These are phyloP conservation scores for Gadus macrocephalus DNA, from an alignment of 2,113 vertebrate species.

Conservation along the genomic window DNA sequence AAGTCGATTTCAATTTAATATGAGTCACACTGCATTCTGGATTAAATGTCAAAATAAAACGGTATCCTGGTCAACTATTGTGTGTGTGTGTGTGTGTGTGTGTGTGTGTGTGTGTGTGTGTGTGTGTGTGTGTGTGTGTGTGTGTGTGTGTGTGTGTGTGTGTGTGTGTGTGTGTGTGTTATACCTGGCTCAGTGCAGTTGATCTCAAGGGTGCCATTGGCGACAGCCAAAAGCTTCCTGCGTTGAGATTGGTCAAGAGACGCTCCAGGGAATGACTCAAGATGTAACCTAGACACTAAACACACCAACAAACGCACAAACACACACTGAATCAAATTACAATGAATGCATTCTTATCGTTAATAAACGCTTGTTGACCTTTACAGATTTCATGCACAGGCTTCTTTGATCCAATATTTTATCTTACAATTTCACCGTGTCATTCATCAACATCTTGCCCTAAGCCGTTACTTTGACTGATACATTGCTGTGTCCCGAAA, in stretches of 20 bases:
- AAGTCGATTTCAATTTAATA: too few relatives aligned
- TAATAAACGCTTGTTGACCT: too few relatives aligned
- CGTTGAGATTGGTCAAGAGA: neutral
- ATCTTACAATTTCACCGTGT: too few relatives aligned
- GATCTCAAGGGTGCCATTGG: neutral
- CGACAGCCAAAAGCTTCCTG: constrained; percentile 1
- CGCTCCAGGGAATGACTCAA: too few relatives aligned
- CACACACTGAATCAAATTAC: neutral
- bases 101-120: neutral
- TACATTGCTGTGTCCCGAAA: too few relatives aligned
- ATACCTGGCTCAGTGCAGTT: constrained; percentile 10
- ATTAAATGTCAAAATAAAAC: too few relatives aligned
- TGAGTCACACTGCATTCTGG: too few relatives aligned
- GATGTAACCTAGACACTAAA: neutral
- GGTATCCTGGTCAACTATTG: neutral
- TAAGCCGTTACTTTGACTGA: too few relatives aligned
- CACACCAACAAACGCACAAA: constrained; percentile 8
- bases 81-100: constrained; percentile 8
- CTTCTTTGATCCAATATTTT: too few relatives aligned
- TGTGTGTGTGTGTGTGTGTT: constrained; percentile 7
- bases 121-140: constrained; percentile 11
- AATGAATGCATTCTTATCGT: too few relatives aligned
- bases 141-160: constrained; percentile 6
- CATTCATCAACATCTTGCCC: too few relatives aligned
- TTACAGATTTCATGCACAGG: too few relatives aligned